Evolutionary conservation across 2,797 vertebrate genomes (phyloP), one percentile per base, ranked within the genome.

Genomic region (Sternarchorhynchus goeldii): DNA sequence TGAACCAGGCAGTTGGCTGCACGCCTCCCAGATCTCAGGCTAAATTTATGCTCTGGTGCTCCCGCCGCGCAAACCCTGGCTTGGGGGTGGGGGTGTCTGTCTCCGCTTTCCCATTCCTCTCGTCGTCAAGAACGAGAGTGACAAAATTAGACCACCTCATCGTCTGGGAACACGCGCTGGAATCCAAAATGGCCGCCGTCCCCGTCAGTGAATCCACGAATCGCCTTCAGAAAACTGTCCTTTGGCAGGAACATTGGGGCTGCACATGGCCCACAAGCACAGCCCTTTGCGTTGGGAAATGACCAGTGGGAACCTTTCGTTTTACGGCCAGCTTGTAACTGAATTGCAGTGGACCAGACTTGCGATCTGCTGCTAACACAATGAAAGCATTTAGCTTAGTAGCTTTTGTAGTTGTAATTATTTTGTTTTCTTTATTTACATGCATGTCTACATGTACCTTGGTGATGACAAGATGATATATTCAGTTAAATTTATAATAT

Each of bases 111-210:
- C 21, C 79, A 69, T 45, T 55, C 45, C 29, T 34, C 45, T 12
- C 10, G 70, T 56, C 83, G 85, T 80, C 73, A 71, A 36, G 74
- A 79, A 77, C 45, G 69, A 56, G 21, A 75, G 41, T 34, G 69
- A 82, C 81, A 81, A 82, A 78, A 84, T 87, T 85, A 86, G 77
- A 75, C 69, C 50, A 39, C 66, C 34, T 45, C 64, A 65, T 31
- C 31, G 73, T 76, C 65, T 79, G 68, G 53, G 34, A 36, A 76
- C 59, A 56, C 34, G 57, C 69, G 57, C 66, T 83, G 82, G 64
- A 68, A 66, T 62, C 63, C 76, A 45, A 76, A 81, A 85, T 77
- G 34, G 68, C 39, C 36, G 39, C 36, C 12, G 0, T 73, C 70
- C 32, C 29, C 12, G 57, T 41, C 55, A 76, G 32, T 17, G 2